Evolutionary conservation across 2,113 vertebrate species (phyloP), one percentile per base, ranked within the genome.

Genomic region (Spea multiplicata): DNA sequence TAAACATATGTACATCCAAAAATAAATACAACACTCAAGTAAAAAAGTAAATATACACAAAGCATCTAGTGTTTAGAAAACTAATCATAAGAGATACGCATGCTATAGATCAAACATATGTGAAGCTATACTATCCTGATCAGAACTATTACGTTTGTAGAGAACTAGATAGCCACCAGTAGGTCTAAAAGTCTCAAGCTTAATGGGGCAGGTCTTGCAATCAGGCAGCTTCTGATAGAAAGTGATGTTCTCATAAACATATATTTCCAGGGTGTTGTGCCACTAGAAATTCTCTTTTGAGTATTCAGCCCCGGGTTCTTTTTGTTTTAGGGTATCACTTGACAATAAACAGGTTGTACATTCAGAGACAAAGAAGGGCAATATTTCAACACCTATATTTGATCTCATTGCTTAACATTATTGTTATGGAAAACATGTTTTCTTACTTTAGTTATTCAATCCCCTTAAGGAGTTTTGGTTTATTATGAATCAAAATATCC

Each of bases 161-260:
- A 71, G 48, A 64, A 53, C 55, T 47, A 16, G 16, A 9, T 66
- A 79, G 53, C 70, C 45, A 66, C 83, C 83, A 85, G 78, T 82
- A 83, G n/a, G 86, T 88, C 86, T 91, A 86, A 91, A 90, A 88
- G 77, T 85, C 72, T 79, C n/a, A n/a, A 85, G 90, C 86, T 86
- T 87, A 90, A 89, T 90, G 88, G 88, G 90, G 92, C 90, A 84
- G 88, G 85, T 86, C 91, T 91, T 68, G 88, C 88, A 89, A 86
- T 84, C 83, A 84, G 88, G 87, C 92, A 90, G 90, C 91, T 90
- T 85, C 89, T 89, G 88, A 93, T 91, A 92, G 91, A 91, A 92
- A 93, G 92, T 92, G 92, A 93, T 92, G 92, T 92, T 91, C 92
- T 92, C 92, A 92, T 93, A 93, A 93, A 93, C 91, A 92, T 90